Evolutionary conservation across 2,113 vertebrate species (phyloP), one percentile per base, ranked within the genome.

Genomic region (Cyanoliseus patagonus): DNA sequence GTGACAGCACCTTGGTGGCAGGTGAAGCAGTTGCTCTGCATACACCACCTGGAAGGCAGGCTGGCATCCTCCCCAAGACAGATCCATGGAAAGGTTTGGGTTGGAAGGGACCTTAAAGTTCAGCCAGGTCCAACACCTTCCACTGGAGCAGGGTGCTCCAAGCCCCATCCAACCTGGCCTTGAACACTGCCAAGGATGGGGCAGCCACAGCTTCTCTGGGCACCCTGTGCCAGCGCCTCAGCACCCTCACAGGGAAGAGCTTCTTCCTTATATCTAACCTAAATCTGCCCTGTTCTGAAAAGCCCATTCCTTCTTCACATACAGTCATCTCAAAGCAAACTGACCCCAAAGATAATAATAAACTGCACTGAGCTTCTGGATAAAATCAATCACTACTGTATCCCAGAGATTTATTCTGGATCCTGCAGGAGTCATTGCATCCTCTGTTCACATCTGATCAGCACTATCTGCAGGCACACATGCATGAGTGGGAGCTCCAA

Each of bases 401-500:
- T 27, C 75, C 39, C 72, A 63, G 82, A 37, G 68, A 70, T 88
- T 66, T 41, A 28, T 67, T 35, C 83, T 25, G 57, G 74, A 92
- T 74, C 74, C 89, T 67, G 55, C 94, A 92, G 93, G 76, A 83
- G 75, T 52, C 0, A 3, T 83, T 88, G 85, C 85, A 59, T 57
- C 68, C 83, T 39, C 82, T 28, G 72, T 13, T 95, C 73, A 8
- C 0, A 13, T 33, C 91, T 82, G 53, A 41, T 52, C 19, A 66
- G 88, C 69, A 35, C 59, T 11, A 3, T 24, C 53, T 31, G 74
- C 44, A 3, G 57, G 86, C 66, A 51, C 84, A 76, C 59, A 27
- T 3, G 49, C 66, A 6, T 14, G 90, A 94, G 93, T 47, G 80
- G 76, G 86, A 94, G 83, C 86, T 94, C 88, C 90, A 96, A 83